Percentiles rank a stretch among this genome's conserved stretches.
Evolutionary conservation across 2,113 vertebrate genomes (phyloP).

Genomic region (Chaetura pelagica): DNA sequence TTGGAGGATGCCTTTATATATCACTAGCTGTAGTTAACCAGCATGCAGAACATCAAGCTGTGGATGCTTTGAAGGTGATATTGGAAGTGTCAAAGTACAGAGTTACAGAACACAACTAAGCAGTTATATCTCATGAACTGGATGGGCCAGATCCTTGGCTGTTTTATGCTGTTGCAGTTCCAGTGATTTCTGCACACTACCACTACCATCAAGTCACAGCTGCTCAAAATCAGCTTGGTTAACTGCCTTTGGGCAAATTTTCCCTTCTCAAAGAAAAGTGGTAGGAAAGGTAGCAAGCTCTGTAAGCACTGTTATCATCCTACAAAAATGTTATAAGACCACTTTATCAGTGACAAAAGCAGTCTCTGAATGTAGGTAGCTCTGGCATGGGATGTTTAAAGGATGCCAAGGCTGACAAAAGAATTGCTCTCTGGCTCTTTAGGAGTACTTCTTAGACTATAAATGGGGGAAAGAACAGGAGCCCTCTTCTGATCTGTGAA

Average conservation of each 20-base stretch:
- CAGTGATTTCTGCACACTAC: background rate
- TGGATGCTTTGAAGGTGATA: background rate
- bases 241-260: background rate
- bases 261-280: background rate
- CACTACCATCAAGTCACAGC: background rate
- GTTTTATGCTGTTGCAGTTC: background rate
- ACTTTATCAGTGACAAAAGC: background rate
- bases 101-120: accelerated
- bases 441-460: background rate
- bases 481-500: background rate
- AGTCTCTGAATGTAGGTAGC: background rate
- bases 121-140: accelerated
- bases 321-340: background rate
- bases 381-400: background rate
- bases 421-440: background rate
- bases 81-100: background rate
- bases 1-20: background rate
- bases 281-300: background rate
- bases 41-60: too few species aligned
- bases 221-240: background rate
- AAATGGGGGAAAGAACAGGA: accelerated
- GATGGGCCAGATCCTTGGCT: background rate
- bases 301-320: background rate
- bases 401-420: background rate
- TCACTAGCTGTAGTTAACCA: background rate